Evolutionary conservation across 2,888 invertebrate species (phyloP).

Genomic region (Cremastobaeus sp.): DNA sequence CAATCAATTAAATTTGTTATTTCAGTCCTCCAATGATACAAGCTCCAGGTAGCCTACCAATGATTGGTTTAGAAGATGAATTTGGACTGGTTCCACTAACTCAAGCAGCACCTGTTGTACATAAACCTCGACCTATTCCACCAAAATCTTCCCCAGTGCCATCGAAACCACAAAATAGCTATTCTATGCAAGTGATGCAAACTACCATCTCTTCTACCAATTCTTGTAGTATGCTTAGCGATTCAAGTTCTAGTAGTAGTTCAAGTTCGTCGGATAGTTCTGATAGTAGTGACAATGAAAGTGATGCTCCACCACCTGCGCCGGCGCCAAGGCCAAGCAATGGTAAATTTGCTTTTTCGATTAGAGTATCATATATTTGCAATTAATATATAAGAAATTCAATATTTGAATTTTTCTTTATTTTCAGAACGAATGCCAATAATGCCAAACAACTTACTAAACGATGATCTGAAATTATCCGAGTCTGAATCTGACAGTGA

Average conservation of each 20-base stretch:
- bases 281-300: constrained; percentile 79
- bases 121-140: constrained; percentile 42
- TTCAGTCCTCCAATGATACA: constrained; percentile 81
- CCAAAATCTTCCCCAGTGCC: constrained; percentile 56
- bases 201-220: no score
- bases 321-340: constrained; percentile 66
- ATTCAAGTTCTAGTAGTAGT: constrained; percentile 75
- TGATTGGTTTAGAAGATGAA: constrained; percentile 85
- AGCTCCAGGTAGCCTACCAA: constrained; percentile 86
- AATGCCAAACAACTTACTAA: constrained; percentile 84
- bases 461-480: constrained; percentile 91
- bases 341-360: constrained; percentile 63
- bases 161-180: constrained; percentile 46
- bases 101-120: constrained; percentile 53
- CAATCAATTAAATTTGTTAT: constrained; percentile 6
- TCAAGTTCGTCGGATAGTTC: constrained; percentile 76
- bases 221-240: constrained; percentile 70
- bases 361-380: background rate
- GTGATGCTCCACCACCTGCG: constrained; percentile 67
- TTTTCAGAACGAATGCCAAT: constrained; percentile 73
- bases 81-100: constrained; percentile 64
- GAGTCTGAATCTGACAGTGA: constrained; percentile 90
- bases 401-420: background rate
- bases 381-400: background rate
- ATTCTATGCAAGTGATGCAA: constrained; percentile 58